Evolutionary conservation across 2,888 invertebrate species (phyloP).

Genomic region (Labia minor): DNA sequence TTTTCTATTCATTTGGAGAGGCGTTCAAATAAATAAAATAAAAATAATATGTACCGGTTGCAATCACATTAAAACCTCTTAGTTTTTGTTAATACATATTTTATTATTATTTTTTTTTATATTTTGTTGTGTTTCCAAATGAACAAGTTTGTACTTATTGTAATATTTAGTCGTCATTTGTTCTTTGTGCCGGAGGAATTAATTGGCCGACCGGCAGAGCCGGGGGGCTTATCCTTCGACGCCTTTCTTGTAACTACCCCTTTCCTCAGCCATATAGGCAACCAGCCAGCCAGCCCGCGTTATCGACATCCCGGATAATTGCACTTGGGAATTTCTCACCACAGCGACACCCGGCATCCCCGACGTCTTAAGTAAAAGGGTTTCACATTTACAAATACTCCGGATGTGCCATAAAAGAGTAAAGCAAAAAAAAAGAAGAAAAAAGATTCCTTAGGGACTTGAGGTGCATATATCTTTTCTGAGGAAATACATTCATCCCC

Average conservation of each 20-base stretch:
- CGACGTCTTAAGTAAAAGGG: conserved; percentile 3
- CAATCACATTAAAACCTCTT: too few species aligned
- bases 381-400: not conserved
- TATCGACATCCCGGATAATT: conserved; percentile 4
- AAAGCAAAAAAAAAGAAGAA: too few species aligned
- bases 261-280: not conserved
- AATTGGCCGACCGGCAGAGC: not conserved
- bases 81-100: too few species aligned
- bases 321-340: conserved; percentile 13
- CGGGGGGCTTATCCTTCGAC: not conserved
- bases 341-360: not conserved
- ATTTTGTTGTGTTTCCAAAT: too few species aligned
- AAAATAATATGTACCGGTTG: too few species aligned
- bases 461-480: not conserved
- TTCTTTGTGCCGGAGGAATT: too few species aligned
- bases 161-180: too few species aligned
- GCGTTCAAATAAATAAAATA: too few species aligned
- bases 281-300: not conserved
- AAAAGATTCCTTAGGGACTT: not conserved
- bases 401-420: too few species aligned
- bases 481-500: not conserved
- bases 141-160: too few species aligned
- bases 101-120: too few species aligned
- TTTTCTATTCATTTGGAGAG: too few species aligned
- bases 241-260: not conserved